Base-by-base conservation (phyloP, 2,888 invertebrate species). In the Ypsolopha sequella region DNA sequence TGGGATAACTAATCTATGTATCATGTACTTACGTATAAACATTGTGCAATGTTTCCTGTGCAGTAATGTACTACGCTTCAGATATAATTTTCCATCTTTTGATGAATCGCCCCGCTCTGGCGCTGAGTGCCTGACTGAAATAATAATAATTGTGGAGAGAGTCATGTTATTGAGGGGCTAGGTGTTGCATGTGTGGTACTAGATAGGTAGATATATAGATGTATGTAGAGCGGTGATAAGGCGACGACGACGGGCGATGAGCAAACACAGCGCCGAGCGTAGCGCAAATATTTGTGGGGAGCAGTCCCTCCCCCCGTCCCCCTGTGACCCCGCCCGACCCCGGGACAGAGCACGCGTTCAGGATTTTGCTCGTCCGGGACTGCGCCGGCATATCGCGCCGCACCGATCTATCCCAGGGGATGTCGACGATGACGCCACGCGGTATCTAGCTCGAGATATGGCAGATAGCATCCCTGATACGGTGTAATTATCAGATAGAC, bases 401-500 rank as follows among this genome's bases (percentile, higher is more conserved):
- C 44, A 0, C 44, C 44, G 43, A 24, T 2, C 44, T 10, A 10
- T 7, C 10, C 10, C 24, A 10, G 24, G 44, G 33, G 43, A 10
- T 34, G 49, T 24, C 24, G 24, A 43, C 39, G 39, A n/a, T 36
- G 47, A 35, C 47, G 47, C 33, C 14, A 7, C 36, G 58, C 56
- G 64, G 57, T 76, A 73, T 76, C 76, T 74, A 33, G 62, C 61
- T 65, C 57, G 64, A 73, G 73, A 74, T 76, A 76, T 67, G 69
- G 69, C 71, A 50, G 76, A 76, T 76, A 78, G 66, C 73, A 76
- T 76, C 79, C 79, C 68, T 64, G 82, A 80, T 82, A 82, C 61
- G 62, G 62, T 65, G 64, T 76, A 80, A 80, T 81, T 82, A 82
- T 84, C 82, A 80, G 84, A 81, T 82, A 82, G 67, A 75, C 66